A percentile compares a stretch with the other conserved stretches of the same genome.
phyloP scores from a whole-genome alignment of 2,113 vertebrate genomes.

The Variabilichromis moorii region DNA sequence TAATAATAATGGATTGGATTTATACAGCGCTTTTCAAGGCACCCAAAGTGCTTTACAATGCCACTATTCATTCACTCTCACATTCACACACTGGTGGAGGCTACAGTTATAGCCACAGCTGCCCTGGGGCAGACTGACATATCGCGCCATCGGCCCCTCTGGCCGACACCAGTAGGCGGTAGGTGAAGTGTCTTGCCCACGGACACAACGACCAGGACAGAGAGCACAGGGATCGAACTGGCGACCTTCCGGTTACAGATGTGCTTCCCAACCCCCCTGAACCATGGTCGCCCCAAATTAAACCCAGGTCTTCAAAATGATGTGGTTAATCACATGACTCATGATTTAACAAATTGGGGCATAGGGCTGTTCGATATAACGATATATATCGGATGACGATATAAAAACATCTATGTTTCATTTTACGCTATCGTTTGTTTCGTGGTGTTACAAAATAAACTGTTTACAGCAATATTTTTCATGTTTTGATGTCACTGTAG shows the following conservation, averaged over 20 bases:
- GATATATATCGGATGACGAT: not conserved
- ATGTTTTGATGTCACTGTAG: too few relatives aligned
- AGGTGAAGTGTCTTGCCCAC: too few relatives aligned
- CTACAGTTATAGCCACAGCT: rapidly evolving
- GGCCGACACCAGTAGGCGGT: too few relatives aligned
- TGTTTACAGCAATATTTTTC: rapidly evolving
- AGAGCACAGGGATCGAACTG: too few relatives aligned
- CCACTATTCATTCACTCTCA: not conserved
- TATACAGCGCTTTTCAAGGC: not conserved
- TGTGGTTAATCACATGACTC: not conserved
- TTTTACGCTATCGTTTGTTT: rapidly evolving
- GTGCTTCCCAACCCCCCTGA: too few relatives aligned
- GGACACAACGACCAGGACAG: not conserved
- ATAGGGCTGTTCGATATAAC: not conserved
- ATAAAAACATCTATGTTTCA: not conserved
- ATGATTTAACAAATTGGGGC: not conserved
- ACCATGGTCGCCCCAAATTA: rapidly evolving
- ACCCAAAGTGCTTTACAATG: rapidly evolving
- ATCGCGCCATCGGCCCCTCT: too few relatives aligned
- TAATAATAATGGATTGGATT: not conserved
- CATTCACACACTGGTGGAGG: not conserved
- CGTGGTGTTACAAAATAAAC: rapidly evolving
- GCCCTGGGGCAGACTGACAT: not conserved
- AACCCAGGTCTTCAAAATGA: not conserved
- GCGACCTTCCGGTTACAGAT: too few relatives aligned